Base-by-base conservation (phyloP, 2,113 vertebrate genomes). In the Serranochromis macrocephalus region DNA sequence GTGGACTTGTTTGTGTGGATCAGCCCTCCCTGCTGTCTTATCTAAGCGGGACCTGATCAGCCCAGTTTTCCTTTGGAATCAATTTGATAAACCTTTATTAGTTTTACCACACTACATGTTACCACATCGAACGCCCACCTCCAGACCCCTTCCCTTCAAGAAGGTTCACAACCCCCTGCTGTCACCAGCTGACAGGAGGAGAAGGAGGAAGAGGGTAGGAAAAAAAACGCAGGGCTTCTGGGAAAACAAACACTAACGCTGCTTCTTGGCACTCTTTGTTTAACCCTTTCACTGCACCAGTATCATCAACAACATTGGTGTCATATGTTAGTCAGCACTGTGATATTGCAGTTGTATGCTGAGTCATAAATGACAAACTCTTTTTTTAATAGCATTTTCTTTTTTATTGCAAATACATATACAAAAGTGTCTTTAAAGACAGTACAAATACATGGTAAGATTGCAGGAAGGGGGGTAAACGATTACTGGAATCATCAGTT, bases 351-450 rank as follows among this genome's bases (percentile, higher is more conserved):
- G 11, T 1, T 8, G 26, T 58, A 36, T 26, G 7, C 55, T 14
- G 8, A 58, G 13, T 19, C 4, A 84, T 17, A 26, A 45, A 89
- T 36, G 13, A 87, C 47, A 81, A 61, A 84, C 38, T 6, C 3
- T 81, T 81, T 87, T 79, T 87, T 89, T 82, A 21, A 85, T 73
- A 61, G 73, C 66, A 83, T 88, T 93, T 93, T 93, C 33, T 92
- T 98, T 98, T 94, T 94, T 94, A 93, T 93, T 94, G 92, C 87
- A 98, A 99, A 98, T 97, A 98, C 97, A 97, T 94, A 98, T 98
- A 98, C 96, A 98, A 98, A 98, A 96, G 95, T 94, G 96, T 97
- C 96, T 97, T 96, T 88, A 93, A 96, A 96, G 95, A 96, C 95
- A 94, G 94, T 96, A 96, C 94, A 96, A 96, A 96, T 96, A 95